Evolutionary conservation across 2,797 vertebrate species (phyloP).

Genomic region (Presbytis comata): DNA sequence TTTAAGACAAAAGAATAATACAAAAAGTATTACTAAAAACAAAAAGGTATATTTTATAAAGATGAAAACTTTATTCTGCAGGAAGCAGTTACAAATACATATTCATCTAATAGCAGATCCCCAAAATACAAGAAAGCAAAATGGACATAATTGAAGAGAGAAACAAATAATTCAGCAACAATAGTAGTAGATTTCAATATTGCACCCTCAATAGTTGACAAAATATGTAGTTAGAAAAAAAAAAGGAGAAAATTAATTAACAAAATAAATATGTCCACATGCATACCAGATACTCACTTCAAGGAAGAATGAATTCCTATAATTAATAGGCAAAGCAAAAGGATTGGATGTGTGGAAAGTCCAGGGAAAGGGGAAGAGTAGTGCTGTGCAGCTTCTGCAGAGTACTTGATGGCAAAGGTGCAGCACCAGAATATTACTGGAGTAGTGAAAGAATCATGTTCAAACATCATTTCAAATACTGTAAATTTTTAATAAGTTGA

Average conservation of each 20-base stretch:
- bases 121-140: not conserved
- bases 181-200: not conserved
- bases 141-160: not conserved
- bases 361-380: fast-evolving
- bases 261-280: not conserved
- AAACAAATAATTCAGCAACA: not conserved
- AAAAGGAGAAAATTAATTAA: not conserved
- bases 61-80: not conserved
- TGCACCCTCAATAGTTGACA: not conserved
- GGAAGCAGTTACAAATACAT: not conserved
- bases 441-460: not conserved
- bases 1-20: not conserved
- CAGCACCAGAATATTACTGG: too few relatives aligned
- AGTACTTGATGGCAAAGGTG: not conserved
- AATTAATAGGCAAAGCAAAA: not conserved
- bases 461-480: not conserved
- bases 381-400: fast-evolving
- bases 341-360: fast-evolving
- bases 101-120: not conserved
- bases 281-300: not conserved
- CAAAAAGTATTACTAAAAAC: not conserved
- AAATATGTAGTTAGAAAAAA: not conserved
- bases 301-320: not conserved
- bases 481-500: not conserved
- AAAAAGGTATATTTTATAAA: not conserved